Evolutionary conservation across 2,888 invertebrate genomes (phyloP), one percentile per base, ranked within the genome.

Genomic region (Nematopogon swammerdamellus): DNA sequence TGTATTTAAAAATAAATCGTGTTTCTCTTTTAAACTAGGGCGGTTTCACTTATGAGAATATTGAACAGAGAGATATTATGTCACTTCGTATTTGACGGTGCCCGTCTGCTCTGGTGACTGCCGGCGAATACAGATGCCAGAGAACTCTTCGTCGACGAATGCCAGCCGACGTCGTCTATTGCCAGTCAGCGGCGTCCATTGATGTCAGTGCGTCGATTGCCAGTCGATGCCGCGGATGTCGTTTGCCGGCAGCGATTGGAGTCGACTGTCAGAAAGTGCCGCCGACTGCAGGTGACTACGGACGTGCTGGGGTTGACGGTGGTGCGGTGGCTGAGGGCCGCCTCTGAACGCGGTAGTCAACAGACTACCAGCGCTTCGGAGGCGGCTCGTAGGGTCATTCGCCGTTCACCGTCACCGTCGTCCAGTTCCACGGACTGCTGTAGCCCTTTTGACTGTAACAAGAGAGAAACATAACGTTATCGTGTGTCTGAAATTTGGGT

Each of bases 391-490:
- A 67, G 63, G 82, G 84, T 84, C 85, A 85, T 82, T 85, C 85
- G 42, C 85, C 85, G 54, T 83, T 82, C 49, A 84, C 84, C 1
- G 85, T 82, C 64, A 85, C 83, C 55, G 81, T 82, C 57, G 85
- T 82, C 84, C 85, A 85, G 70, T 79, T 82, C 85, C 85, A 85
- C 48, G 83, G 83, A 63, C 79, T 82, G 64, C 72, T 75, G 76
- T 83, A 83, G 61, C 75, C 75, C 65, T 84, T 84, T 63, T 85
- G 82, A 61, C 85, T 85, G 82, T 48, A 74, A 74, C 25, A 46
- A 36, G 11, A 36, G 36, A 36, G 36, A 36, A 36, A 36, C n/a
- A n/a, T n/a, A n/a, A n/a, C n/a, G n/a, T n/a, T n/a, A n/a, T n/a
- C n/a, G n/a, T n/a, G n/a, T n/a, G n/a, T n/a, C n/a, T n/a, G n/a